These are phyloP conservation scores for Papilio aristodemus DNA, from an alignment of 1,140 invertebrate species.

Conservation along the genomic window DNA sequence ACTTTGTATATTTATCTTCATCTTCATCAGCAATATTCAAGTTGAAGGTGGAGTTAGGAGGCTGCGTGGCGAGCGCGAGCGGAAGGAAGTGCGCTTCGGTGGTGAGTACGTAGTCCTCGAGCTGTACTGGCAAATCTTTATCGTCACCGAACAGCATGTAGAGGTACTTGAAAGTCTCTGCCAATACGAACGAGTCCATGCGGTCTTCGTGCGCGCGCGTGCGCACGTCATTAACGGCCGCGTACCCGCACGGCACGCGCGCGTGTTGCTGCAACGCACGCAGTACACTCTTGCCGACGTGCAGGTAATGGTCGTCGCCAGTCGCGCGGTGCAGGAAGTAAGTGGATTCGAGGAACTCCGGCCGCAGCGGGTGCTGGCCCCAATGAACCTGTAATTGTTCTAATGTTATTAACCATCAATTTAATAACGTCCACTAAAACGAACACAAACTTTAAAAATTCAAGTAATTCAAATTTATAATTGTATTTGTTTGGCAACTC, in stretches of 20 bases:
- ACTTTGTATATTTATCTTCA: slow-evolving; percentile 84
- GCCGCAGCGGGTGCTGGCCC: slow-evolving; percentile 97
- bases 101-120: slow-evolving; percentile 98
- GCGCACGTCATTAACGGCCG: slow-evolving; percentile 97
- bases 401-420: too few species aligned
- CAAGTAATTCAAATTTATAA: too few species aligned
- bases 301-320: slow-evolving; percentile 96
- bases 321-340: slow-evolving; percentile 98
- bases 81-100: slow-evolving; percentile 98
- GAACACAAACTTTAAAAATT: too few species aligned
- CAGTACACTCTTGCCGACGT: slow-evolving; percentile 95
- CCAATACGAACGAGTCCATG: slow-evolving; percentile 99
- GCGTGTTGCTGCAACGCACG: slow-evolving; percentile 94
- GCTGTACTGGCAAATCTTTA: slow-evolving; percentile 91
- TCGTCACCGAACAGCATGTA: slow-evolving; percentile 96
- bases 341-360: slow-evolving; percentile 98
- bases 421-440: too few species aligned
- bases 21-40: slow-evolving; percentile 67
- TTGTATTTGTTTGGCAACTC: too few species aligned
- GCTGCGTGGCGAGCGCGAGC: slow-evolving; percentile 84
- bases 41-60: slow-evolving; percentile 53
- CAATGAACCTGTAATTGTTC: slow-evolving; percentile 98
- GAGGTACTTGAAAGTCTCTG: slow-evolving; percentile 99
- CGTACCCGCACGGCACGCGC: slow-evolving; percentile 96
- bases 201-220: slow-evolving; percentile 95